These are phyloP conservation scores for Camptogramma bilineatum DNA, from an alignment of 2,888 invertebrate genomes.

Conservation along the genomic window DNA sequence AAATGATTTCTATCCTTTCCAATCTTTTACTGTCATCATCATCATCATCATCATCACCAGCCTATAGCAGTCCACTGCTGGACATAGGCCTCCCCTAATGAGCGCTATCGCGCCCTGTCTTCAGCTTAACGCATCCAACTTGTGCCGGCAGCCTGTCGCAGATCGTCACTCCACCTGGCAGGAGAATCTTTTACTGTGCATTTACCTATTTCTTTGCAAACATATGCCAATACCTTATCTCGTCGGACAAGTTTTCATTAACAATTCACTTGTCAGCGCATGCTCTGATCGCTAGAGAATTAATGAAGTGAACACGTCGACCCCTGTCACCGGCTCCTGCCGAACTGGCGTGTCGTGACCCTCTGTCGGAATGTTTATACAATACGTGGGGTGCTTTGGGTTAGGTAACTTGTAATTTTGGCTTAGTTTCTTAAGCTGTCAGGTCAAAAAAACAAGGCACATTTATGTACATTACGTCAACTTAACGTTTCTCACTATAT, in stretches of 20 bases:
- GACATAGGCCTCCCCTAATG: too few relatives aligned
- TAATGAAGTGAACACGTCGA: slow-evolving; percentile 83
- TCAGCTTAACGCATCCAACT: too few relatives aligned
- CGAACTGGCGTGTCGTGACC: slow-evolving; percentile 61
- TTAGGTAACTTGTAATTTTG: slow-evolving; percentile 27
- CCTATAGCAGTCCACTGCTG: too few relatives aligned
- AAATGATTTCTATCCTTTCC: too few relatives aligned
- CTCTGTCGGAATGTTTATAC: slow-evolving; percentile 73
- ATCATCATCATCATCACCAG: too few relatives aligned
- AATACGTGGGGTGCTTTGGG: slow-evolving; percentile 60
- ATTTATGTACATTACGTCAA: too few relatives aligned
- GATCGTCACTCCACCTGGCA: too few relatives aligned
- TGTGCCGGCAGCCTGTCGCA: too few relatives aligned
- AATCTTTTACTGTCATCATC: too few relatives aligned
- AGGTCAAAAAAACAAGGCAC: neutral
- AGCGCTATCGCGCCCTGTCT: too few relatives aligned
- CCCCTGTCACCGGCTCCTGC: slow-evolving; percentile 75
- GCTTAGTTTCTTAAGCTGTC: neutral
- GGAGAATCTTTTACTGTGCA: too few relatives aligned
- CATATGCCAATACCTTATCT: slow-evolving; percentile 30
- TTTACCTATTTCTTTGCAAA: slow-evolving; percentile 10
- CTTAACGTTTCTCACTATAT: too few relatives aligned
- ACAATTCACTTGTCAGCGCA: slow-evolving; percentile 46
- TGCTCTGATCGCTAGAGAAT: slow-evolving; percentile 76
- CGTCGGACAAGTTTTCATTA: slow-evolving; percentile 31